Conservation (phyloP, 2,797 vertebrate species). For the Discoglossus pictus region DNA sequence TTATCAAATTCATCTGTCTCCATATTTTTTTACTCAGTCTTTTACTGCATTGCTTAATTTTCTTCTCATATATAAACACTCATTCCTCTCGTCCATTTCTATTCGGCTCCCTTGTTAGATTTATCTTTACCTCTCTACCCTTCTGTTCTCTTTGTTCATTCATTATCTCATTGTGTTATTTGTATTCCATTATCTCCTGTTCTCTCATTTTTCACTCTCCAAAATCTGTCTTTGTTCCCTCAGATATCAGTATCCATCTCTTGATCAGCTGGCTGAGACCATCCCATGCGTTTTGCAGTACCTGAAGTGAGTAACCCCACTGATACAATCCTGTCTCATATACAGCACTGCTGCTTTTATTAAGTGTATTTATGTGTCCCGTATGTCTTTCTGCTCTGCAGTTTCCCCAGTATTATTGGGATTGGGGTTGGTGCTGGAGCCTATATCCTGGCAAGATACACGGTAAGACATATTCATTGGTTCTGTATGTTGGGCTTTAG, state of each 20-base stretch:
- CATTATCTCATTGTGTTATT: too few relatives aligned
- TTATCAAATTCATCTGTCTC: too few relatives aligned
- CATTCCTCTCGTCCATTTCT: too few relatives aligned
- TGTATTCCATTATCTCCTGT: not conserved
- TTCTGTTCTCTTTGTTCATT: too few relatives aligned
- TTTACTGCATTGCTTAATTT: too few relatives aligned
- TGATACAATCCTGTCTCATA: not conserved
- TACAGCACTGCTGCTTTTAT: not conserved
- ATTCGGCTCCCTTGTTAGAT: too few relatives aligned
- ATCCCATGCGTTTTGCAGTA: conserved; percentile 85
- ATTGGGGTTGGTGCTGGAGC: conserved; percentile 88
- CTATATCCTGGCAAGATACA: conserved; percentile 82
- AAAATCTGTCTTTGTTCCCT: not conserved
- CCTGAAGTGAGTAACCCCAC: conserved; percentile 80
- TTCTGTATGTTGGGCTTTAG: too few relatives aligned
- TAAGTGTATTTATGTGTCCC: not conserved
- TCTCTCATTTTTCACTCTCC: not conserved
- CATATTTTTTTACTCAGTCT: too few relatives aligned
- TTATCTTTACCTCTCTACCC: too few relatives aligned
- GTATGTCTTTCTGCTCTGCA: conserved; percentile 55
- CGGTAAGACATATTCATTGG: conserved; percentile 69
- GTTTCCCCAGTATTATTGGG: conserved; percentile 86
- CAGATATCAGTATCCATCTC: conserved; percentile 85
- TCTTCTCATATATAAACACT: too few relatives aligned
- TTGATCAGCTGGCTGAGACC: conserved; percentile 89